Evolutionary conservation across 2,113 vertebrate genomes (phyloP), one percentile per base, ranked within the genome.

Genomic region (Todiramphus saurophagus): DNA sequence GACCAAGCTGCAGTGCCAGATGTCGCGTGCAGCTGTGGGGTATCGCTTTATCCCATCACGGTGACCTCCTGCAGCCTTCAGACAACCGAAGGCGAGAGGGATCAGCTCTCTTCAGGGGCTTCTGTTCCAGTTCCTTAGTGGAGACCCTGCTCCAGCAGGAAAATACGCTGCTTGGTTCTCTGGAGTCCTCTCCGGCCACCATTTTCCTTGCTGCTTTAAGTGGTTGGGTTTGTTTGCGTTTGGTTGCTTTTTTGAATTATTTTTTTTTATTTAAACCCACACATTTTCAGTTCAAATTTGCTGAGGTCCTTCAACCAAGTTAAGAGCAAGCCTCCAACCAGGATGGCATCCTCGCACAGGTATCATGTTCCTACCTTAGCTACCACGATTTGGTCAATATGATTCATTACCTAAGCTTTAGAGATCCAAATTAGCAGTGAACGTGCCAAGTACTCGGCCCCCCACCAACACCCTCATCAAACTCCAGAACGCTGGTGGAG

Each of bases 11-110:
- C 17, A 72, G 75, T 60, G 68, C 81, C 94, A 95, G 92, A 87
- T 93, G 92, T 13, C 70, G 69, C 1, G 13, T 18, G 67, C 91
- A 96, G 95, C 87, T 88, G 94, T 37, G 60, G 41, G 83, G 63
- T 60, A 87, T 66, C 6, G 4, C 59, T 66, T 83, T n/a, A 74
- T 94, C 85, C 87, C 87, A 69, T 44, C 83, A 21, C 0, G 0
- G 67, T 20, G 60, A 86, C 56, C 43, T 35, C 79, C 66, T 10
- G 7, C 13, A 53, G 74, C 11, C 80, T 51, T 56, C 41, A 77
- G 56, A 55, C 0, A 3, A 51, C 9, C 0, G 1, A 70, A 63
- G 0, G 3, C 24, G 44, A 41, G 56, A 83, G n/a, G 12, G 31
- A 20, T 83, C 2, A 0, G 15, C 13, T 91, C 90, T 85, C 53